These are phyloP conservation scores for Malurus alboscapulatus DNA, from an alignment of 2,113 vertebrate genomes.

Conservation along the genomic window DNA sequence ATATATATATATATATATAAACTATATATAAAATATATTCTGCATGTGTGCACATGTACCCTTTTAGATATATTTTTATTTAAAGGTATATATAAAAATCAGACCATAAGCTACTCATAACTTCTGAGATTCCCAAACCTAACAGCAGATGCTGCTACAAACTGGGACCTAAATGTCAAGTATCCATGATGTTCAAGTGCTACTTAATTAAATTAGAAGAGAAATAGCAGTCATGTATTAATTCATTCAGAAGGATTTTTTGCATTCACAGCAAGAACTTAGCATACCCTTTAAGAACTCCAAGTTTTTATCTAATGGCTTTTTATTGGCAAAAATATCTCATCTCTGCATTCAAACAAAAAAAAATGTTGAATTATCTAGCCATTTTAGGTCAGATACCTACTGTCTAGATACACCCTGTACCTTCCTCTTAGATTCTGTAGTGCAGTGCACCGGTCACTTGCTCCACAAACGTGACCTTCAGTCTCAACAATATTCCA, in stretches of 20 bases:
- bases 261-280: background rate
- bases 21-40: too few relatives aligned
- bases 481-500: background rate
- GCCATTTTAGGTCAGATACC: background rate
- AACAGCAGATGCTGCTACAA: background rate
- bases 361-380: background rate
- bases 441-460: background rate
- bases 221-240: background rate
- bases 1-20: background rate
- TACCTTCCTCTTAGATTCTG: background rate
- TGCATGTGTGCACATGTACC: background rate
- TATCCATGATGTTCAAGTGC: background rate
- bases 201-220: conserved; percentile 27
- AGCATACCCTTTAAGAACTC: background rate
- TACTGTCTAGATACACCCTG: background rate
- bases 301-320: background rate
- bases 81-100: background rate
- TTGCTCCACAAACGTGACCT: background rate
- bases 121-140: background rate
- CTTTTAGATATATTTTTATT: background rate
- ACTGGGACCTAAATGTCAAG: conserved; percentile 38
- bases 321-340: background rate
- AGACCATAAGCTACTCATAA: background rate
- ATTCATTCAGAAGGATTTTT: background rate
- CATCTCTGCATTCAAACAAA: background rate